Evolutionary conservation across 2,113 vertebrate species (phyloP).

Genomic region (Nesoenas mayeri): DNA sequence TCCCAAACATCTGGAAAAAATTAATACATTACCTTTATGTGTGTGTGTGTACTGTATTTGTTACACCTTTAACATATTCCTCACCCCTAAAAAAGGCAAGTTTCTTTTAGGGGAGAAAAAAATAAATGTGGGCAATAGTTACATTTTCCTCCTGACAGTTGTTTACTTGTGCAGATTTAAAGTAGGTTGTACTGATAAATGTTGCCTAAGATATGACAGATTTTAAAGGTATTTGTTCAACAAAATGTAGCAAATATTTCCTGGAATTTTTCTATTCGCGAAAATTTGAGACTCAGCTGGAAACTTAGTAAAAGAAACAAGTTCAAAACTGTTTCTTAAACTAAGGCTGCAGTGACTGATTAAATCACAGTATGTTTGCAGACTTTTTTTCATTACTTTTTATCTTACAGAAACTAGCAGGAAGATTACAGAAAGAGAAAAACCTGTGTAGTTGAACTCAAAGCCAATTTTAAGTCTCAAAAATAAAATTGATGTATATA

Average conservation of each 20-base stretch:
- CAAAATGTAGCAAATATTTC: neutral
- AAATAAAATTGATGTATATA: neutral
- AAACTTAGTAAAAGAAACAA: neutral
- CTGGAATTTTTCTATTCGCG: neutral
- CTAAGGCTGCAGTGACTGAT: neutral
- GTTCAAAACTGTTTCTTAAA: slow-evolving; percentile 19
- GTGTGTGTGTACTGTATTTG: neutral
- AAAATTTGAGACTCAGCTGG: neutral
- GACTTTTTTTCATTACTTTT: neutral
- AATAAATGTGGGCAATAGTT: neutral
- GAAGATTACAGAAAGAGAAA: neutral
- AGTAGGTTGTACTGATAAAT: neutral
- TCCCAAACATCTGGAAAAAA: neutral
- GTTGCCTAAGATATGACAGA: neutral
- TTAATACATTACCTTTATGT: neutral
- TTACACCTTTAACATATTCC: too few species aligned
- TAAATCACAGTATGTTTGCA: slow-evolving; percentile 10
- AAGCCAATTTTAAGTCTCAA: neutral
- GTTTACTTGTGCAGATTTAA: neutral
- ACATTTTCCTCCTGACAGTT: neutral
- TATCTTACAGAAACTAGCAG: neutral
- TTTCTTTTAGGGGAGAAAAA: neutral
- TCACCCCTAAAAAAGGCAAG: neutral
- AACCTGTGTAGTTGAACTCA: neutral
- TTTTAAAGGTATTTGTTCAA: neutral